Evolutionary conservation across 2,797 vertebrate species (phyloP).

Genomic region (Hirundo rustica): DNA sequence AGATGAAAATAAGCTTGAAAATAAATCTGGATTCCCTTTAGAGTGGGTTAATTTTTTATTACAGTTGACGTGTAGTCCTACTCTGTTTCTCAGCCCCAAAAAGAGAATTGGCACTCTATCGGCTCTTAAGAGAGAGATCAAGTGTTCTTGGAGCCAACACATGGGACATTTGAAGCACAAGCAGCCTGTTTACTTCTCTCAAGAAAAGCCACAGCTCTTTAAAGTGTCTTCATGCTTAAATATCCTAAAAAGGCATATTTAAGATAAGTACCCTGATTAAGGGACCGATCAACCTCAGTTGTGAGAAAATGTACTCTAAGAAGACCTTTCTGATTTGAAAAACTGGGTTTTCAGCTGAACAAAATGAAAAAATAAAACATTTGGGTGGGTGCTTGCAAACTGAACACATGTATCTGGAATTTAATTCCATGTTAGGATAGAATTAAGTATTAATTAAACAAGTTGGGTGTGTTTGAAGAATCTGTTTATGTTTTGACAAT

Average conservation of each 20-base stretch:
- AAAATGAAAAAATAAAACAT: not conserved
- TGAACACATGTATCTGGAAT: not conserved
- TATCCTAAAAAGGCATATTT: not conserved
- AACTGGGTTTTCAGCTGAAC: not conserved
- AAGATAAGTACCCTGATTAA: not conserved
- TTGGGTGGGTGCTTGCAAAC: not conserved
- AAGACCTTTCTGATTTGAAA: not conserved
- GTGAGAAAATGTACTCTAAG: not conserved
- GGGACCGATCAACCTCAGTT: not conserved
- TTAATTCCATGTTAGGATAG: not conserved
- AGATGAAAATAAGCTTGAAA: not conserved
- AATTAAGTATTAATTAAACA: not conserved
- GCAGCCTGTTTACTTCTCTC: constrained; percentile 16
- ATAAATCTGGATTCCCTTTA: not conserved
- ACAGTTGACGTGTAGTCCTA: not conserved
- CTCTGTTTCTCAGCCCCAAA: not conserved
- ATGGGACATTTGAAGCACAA: not conserved
- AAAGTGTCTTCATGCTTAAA: not conserved
- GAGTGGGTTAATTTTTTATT: not conserved
- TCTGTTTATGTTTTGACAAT: not conserved
- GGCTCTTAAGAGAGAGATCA: not conserved
- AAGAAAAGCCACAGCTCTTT: not conserved
- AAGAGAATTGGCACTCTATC: not conserved
- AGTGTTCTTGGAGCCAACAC: constrained; percentile 9
- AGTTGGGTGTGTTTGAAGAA: not conserved